These are phyloP conservation scores for Urosaurus nigricauda DNA, from an alignment of 2,797 vertebrate species.

Conservation along the genomic window DNA sequence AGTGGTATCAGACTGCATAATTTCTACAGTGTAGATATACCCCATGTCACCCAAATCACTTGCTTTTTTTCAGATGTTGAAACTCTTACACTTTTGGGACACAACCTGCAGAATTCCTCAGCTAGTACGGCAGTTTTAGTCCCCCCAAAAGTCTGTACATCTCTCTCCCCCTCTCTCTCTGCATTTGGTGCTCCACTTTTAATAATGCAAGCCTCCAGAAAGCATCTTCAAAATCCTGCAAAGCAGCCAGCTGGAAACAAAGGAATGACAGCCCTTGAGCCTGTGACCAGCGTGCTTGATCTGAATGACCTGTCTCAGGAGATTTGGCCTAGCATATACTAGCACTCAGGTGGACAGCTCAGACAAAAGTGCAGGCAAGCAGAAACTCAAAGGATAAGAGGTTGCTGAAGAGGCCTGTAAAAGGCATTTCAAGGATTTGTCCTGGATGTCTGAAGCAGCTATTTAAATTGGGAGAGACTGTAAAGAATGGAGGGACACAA, in stretches of 20 bases:
- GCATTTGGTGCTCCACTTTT: not conserved
- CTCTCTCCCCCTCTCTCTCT: too few species aligned
- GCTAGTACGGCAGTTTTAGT: too few species aligned
- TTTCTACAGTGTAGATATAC: not conserved
- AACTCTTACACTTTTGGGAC: too few species aligned
- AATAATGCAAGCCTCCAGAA: not conserved
- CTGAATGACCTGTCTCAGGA: not conserved
- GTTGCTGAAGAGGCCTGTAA: not conserved
- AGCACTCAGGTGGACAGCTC: not conserved
- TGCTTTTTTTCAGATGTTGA: not conserved
- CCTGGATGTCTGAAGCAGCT: conserved; percentile 27
- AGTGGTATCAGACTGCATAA: too few species aligned
- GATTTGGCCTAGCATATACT: not conserved
- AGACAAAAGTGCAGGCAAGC: not conserved
- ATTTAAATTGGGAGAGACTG: not conserved
- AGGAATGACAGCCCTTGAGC: conserved; percentile 6
- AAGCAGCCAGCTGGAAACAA: not conserved
- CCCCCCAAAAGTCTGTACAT: too few species aligned
- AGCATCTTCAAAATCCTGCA: not conserved
- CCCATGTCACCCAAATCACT: not conserved
- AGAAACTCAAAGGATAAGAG: conserved; percentile 35
- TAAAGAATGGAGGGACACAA: not conserved
- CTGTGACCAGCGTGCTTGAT: rapidly evolving
- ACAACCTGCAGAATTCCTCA: too few species aligned
- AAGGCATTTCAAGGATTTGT: conserved; percentile 34